Base-by-base conservation (phyloP, 1,140 invertebrate genomes). In the Papilio polytes region DNA sequence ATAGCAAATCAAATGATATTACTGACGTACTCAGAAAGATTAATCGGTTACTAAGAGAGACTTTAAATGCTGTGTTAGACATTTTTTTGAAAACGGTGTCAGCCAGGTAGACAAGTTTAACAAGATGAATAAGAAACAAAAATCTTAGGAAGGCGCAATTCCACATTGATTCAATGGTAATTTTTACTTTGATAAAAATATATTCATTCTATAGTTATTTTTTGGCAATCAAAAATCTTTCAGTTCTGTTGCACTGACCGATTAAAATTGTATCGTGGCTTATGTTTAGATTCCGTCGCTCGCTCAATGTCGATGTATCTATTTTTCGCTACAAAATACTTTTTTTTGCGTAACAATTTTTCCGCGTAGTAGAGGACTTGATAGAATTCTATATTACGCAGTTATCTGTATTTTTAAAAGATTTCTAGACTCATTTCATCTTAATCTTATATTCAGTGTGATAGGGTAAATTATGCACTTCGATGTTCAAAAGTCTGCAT, bases 241-340 rank as follows among this genome's bases (percentile, higher is more conserved):
- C 74, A 8, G 22, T 76, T 22, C 13, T 46, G 41, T 51, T 51
- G 74, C 74, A 76, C 3, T 48, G 15, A n/a, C 44, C 41, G 63
- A 70, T 70, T 76, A 76, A 46, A 76, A 51, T 26, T 76, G 46
- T 76, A 76, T 48, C 46, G 74, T 51, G 20, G 63, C 63, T 13
- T 70, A 48, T 53, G 46, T 76, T 76, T 76, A 15, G n/a, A 76
- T 76, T 51, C 13, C 74, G n/a, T 26, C 76, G 15, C 41, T n/a
- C 2, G 22, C 22, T 13, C 63, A 63, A 22, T 44, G 77, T 56
- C 77, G 53, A 44, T 44, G 36, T 78, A 53, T 76, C 48, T 76
- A 51, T 48, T 76, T 76, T 44, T 74, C 26, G 26, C 63, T 70
- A 70, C 63, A 70, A 70, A 70, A 70, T 31, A 31, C 12, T 36